These are phyloP conservation scores for Onthophagus taurus DNA, from an alignment of 1,140 invertebrate genomes.

Conservation along the genomic window DNA sequence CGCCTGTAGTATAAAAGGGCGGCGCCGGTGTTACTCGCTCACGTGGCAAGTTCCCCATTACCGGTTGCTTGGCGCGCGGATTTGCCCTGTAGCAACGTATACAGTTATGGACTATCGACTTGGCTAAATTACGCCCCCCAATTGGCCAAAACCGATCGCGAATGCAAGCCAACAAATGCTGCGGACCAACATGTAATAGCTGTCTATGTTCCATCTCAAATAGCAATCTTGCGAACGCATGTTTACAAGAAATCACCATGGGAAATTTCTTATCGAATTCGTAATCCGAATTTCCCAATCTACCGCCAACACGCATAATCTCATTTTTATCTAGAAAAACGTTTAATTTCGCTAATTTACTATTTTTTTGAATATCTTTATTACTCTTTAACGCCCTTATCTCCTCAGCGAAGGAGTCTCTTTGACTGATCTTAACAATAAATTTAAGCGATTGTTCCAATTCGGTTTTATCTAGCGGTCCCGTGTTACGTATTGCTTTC, in stretches of 20 bases:
- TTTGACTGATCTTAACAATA: neutral
- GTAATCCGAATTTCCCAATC: neutral
- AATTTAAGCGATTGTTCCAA: neutral
- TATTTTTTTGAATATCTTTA: neutral
- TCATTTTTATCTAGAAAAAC: neutral
- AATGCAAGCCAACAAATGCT: neutral
- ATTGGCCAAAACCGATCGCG: slow-evolving; percentile 1
- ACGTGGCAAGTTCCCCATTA: slow-evolving; percentile 1
- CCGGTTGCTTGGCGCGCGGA: neutral
- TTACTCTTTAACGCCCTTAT: neutral
- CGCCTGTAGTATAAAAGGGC: neutral
- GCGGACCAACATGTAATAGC: neutral
- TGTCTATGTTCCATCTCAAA: neutral
- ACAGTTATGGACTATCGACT: neutral
- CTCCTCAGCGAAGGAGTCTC: neutral
- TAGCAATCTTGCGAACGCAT: neutral
- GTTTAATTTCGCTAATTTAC: neutral
- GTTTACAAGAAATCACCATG: neutral
- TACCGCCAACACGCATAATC: slow-evolving; percentile 1
- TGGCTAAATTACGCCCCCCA: neutral
- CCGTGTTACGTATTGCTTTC: neutral
- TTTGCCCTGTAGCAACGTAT: neutral
- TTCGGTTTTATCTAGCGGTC: neutral
- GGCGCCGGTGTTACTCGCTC: neutral
- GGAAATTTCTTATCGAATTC: neutral